Percentiles rank a stretch among this genome's conserved stretches.
Conservation (phyloP, 2,888 invertebrate genomes). For the Dendrolimus pini region DNA sequence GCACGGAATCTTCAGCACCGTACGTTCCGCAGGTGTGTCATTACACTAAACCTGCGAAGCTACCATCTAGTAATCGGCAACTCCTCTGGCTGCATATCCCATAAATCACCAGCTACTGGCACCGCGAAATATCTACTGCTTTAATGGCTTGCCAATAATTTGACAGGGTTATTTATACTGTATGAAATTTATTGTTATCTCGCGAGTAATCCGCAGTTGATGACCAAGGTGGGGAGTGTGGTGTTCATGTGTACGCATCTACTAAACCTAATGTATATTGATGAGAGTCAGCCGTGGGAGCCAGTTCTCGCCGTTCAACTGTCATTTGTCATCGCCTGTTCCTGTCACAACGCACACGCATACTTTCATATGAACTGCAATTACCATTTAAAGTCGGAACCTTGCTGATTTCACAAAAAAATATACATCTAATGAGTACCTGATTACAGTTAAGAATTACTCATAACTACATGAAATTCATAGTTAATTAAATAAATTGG, state of each 20-base stretch:
- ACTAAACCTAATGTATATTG: slow-evolving; percentile 50
- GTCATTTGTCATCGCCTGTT: slow-evolving; percentile 69
- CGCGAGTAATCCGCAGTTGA: slow-evolving; percentile 17
- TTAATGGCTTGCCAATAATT: slow-evolving; percentile 21
- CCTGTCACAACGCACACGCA: slow-evolving; percentile 58
- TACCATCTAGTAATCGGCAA: slow-evolving; percentile 5
- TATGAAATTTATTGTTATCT: slow-evolving; percentile 26
- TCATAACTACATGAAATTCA: not conserved
- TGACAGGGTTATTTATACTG: slow-evolving; percentile 23
- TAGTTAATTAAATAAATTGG: not conserved
- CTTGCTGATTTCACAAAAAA: slow-evolving; percentile 50
- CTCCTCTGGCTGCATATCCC: slow-evolving; percentile 14
- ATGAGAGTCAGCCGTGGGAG: slow-evolving; percentile 58
- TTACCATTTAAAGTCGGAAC: slow-evolving; percentile 61
- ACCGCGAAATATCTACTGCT: slow-evolving; percentile 20
- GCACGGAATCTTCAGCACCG: not conserved
- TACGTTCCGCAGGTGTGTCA: not conserved
- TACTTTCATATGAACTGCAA: slow-evolving; percentile 63
- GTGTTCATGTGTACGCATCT: slow-evolving; percentile 16
- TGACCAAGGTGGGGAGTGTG: slow-evolving; percentile 13
- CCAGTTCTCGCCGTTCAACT: slow-evolving; percentile 31
- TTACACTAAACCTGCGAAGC: not conserved
- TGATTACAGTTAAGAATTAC: slow-evolving; percentile 39
- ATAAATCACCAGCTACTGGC: slow-evolving; percentile 25
- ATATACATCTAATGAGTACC: slow-evolving; percentile 24